These are phyloP conservation scores for Callaeas wilsoni DNA, from an alignment of 2,113 vertebrate species.

Conservation along the genomic window DNA sequence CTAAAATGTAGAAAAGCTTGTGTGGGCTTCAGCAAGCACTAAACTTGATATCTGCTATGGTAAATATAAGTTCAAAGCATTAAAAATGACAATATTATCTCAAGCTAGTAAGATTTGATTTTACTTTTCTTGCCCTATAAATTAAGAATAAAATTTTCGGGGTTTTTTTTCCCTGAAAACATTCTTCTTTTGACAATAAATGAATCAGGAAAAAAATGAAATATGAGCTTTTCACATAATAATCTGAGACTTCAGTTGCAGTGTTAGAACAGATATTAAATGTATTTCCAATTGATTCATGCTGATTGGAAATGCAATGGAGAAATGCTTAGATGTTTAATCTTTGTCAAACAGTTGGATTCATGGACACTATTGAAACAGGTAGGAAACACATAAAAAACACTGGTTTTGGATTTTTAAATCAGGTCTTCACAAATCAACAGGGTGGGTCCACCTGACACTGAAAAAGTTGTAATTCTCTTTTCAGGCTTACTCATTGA, in stretches of 20 bases:
- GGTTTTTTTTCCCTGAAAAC: not conserved
- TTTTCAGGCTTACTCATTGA: not conserved
- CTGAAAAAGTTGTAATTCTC: not conserved
- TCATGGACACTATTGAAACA: not conserved
- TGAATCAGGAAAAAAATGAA: not conserved
- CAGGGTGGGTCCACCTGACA: fast-evolving
- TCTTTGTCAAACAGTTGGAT: not conserved
- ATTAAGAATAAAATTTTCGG: not conserved
- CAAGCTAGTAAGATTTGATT: not conserved
- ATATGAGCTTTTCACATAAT: not conserved
- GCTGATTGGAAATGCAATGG: not conserved
- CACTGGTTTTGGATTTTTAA: not conserved
- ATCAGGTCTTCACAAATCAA: not conserved
- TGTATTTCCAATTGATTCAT: not conserved
- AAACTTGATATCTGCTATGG: not conserved
- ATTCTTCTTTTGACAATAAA: not conserved
- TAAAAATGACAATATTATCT: not conserved
- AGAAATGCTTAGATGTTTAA: not conserved
- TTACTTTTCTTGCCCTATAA: not conserved
- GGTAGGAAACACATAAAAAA: not conserved
- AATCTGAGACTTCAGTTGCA: not conserved
- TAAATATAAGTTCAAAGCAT: not conserved
- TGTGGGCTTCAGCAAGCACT: not conserved
- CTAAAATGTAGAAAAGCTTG: not conserved
- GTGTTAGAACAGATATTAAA: not conserved